Conservation (phyloP, 2,888 invertebrate species). For the Cactoblastis cactorum region DNA sequence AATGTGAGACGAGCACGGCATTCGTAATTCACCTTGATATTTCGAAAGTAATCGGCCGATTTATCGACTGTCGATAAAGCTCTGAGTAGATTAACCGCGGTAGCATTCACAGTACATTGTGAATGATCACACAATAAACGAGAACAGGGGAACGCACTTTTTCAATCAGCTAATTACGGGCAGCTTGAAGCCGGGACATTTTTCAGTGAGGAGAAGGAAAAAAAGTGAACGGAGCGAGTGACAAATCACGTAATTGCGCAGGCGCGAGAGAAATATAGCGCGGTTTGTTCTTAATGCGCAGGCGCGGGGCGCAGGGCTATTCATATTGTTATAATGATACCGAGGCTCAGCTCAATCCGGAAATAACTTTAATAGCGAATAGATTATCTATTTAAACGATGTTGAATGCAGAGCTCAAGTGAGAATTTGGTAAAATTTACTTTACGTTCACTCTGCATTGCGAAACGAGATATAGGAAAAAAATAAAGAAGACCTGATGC, state of each 20-base stretch:
- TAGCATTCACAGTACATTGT: conserved; percentile 40
- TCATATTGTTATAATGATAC: neutral
- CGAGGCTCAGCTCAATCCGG: too few species aligned
- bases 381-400: too few species aligned
- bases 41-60: conserved; percentile 13
- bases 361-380: too few species aligned
- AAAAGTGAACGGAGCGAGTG: conserved; percentile 60
- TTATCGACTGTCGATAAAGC: conserved; percentile 24
- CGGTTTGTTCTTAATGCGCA: conserved; percentile 72
- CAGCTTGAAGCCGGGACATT: conserved; percentile 61
- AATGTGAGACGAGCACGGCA: neutral
- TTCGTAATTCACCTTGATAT: conserved; percentile 6
- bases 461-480: too few species aligned
- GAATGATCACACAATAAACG: conserved; percentile 46
- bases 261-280: conserved; percentile 73
- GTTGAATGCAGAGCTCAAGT: too few species aligned
- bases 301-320: conserved; percentile 32
- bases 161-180: conserved; percentile 68
- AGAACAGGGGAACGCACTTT: conserved; percentile 64
- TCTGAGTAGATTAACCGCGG: conserved; percentile 41
- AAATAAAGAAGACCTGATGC: too few species aligned
- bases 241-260: conserved; percentile 77
- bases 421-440: too few species aligned
- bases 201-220: conserved; percentile 55
- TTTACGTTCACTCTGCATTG: too few species aligned